Evolutionary conservation across 2,113 vertebrate species (phyloP), one percentile per base, ranked within the genome.

Genomic region (Strix aluco): DNA sequence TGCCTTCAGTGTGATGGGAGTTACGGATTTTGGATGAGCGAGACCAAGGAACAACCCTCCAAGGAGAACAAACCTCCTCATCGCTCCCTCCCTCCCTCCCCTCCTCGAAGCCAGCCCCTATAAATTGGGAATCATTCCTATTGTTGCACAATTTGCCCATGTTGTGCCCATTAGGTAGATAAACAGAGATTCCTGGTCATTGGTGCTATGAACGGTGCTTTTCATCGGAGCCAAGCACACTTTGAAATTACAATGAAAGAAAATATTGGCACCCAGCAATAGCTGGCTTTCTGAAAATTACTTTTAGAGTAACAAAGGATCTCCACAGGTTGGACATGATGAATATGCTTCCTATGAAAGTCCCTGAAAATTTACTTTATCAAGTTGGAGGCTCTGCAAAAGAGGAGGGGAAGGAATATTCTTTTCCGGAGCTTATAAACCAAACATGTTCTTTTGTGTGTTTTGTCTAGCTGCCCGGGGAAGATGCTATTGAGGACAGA

Each of bases 401-500:
- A 71, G 63, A 65, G 40, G 8, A n/a, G 5, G 5, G 26, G 52
- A 75, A 55, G 36, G 29, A 89, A 81, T 74, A 79, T 47, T 91
- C 57, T 90, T 71, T 61, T 92, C 74, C 72, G 72, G 90, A 91
- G 69, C 81, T 85, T 11, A 18, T n/a, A 81, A 92, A 86, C 49
- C 82, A 7, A 9, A 15, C 1, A 1, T 20, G 22, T 61, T 36
- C 81, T 49, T 96, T 57, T 91, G 67, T 75, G 44, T 58, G 36
- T 34, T 90, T 91, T 74, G 4, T 72, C 29, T 19, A 98, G 77
- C 96, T 98, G 97, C 85, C 73, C 97, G 0, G 90, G 97, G 81
- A 97, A 95, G 21, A 40, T 47, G 19, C 93, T 97, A 38, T 71
- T 97, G 94, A 97, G 94, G 81, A 95, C 98, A 13, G 94, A 98